phyloP scores from a whole-genome alignment of 2,888 invertebrate species.

The Lithosia quadra region DNA sequence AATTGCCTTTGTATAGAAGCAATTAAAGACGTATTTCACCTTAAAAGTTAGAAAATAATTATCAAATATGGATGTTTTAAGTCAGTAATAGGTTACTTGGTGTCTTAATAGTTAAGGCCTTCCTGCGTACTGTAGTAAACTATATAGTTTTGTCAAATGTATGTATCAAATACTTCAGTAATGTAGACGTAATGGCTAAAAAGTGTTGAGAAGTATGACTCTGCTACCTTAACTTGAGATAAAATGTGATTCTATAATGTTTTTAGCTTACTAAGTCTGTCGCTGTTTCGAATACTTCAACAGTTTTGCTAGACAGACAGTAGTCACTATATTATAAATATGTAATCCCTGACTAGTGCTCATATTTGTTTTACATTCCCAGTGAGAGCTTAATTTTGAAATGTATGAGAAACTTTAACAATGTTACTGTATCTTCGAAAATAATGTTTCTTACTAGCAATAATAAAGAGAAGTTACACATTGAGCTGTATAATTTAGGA shows the following conservation, averaged over 20 bases:
- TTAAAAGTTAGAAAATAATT: not conserved
- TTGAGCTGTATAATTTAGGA: slow-evolving; percentile 31
- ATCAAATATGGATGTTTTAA: not conserved
- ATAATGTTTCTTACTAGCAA: not conserved
- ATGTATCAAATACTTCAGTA: not conserved
- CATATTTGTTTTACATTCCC: slow-evolving; percentile 35
- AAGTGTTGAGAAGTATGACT: not conserved
- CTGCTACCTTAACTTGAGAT: not conserved
- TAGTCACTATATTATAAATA: slow-evolving; percentile 9
- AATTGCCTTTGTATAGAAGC: too few species aligned
- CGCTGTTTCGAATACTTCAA: not conserved
- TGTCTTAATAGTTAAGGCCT: slow-evolving; percentile 2
- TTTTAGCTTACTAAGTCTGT: not conserved
- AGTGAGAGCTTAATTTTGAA: slow-evolving; percentile 27
- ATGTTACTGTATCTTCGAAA: slow-evolving; percentile 1
- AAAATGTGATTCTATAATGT: not conserved
- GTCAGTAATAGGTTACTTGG: slow-evolving; percentile 1
- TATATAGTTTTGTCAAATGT: not conserved
- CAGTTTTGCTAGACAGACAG: not conserved
- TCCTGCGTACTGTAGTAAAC: not conserved
- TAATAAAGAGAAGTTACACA: slow-evolving; percentile 18
- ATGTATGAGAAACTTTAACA: slow-evolving; percentile 9
- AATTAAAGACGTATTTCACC: too few species aligned
- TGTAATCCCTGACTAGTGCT: slow-evolving; percentile 17
- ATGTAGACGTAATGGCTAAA: not conserved